Evolutionary conservation across 2,113 vertebrate genomes (phyloP).

Genomic region (Ifrita kowaldi): DNA sequence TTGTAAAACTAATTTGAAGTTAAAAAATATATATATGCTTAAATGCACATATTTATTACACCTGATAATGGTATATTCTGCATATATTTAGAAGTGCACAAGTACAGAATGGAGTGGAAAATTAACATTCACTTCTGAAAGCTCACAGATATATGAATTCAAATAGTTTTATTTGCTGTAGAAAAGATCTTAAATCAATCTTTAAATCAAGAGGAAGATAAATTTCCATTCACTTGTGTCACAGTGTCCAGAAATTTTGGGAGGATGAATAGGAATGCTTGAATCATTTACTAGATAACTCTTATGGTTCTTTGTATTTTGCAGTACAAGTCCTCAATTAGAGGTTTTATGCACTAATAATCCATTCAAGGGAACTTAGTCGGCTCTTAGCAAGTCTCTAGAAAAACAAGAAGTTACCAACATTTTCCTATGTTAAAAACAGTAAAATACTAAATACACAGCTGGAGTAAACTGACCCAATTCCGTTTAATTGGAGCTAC

Average conservation of each 20-base stretch:
- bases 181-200: background rate
- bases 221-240: background rate
- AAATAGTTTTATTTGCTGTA: background rate
- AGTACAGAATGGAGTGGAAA: background rate
- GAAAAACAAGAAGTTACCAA: background rate
- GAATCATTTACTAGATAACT: background rate
- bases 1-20: background rate
- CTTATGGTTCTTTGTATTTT: background rate
- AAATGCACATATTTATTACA: background rate
- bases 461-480: background rate
- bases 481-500: background rate
- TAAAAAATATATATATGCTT: background rate
- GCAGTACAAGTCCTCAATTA: background rate
- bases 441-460: background rate
- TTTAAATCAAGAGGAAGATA: background rate
- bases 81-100: background rate
- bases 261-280: background rate
- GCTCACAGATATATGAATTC: background rate
- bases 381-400: background rate
- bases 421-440: background rate
- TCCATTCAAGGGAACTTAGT: background rate
- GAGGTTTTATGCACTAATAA: background rate
- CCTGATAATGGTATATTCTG: background rate
- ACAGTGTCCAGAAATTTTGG: background rate
- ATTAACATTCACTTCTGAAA: background rate